These are phyloP conservation scores for Thamnophis sirtalis DNA, from an alignment of 2,113 vertebrate species.

Conservation along the genomic window DNA sequence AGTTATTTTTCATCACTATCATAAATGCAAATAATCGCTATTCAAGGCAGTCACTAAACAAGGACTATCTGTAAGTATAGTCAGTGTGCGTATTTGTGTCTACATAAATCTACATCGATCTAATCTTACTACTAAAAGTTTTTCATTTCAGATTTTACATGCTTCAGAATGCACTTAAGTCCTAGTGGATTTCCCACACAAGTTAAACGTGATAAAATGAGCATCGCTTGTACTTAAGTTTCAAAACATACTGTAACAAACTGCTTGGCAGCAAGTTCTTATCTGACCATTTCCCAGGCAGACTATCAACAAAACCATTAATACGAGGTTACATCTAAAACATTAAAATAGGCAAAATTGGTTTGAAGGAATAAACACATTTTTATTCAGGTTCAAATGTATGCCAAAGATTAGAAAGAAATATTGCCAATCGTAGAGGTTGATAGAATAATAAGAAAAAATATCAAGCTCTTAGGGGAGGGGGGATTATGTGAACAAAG, in stretches of 20 bases:
- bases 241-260: conserved; percentile 12
- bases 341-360: background rate
- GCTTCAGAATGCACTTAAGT: background rate
- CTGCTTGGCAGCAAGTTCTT: conserved; percentile 25
- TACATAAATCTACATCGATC: background rate
- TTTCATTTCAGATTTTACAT: background rate
- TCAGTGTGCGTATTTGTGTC: background rate
- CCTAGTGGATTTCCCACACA: background rate
- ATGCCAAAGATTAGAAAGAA: background rate
- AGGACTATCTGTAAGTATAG: background rate
- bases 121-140: background rate
- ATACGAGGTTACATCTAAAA: background rate
- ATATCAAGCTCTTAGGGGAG: background rate
- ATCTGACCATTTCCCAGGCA: conserved; percentile 1
- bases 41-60: background rate
- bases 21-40: background rate
- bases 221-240: background rate
- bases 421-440: background rate
- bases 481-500: background rate
- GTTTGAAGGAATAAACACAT: background rate
- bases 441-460: background rate
- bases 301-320: background rate
- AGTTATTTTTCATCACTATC: background rate
- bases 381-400: background rate
- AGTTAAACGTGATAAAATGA: background rate